Conservation (phyloP, 1,140 invertebrate species). For the Nautilus pompilius region DNA sequence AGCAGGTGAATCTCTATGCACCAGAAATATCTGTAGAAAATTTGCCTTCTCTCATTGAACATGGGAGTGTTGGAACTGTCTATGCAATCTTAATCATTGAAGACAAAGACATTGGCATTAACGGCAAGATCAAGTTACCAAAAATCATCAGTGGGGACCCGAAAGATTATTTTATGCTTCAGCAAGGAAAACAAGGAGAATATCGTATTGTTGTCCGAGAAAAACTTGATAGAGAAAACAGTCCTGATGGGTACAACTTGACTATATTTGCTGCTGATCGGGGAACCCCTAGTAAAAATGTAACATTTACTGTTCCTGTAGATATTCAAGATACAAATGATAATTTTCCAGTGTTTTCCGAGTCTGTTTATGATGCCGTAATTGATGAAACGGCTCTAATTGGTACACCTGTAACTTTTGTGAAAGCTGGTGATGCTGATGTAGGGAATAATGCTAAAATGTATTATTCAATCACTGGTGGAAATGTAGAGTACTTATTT, state of each 20-base stretch:
- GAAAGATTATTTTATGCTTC: constrained; percentile 74
- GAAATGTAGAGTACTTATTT: constrained; percentile 39
- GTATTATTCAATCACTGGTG: constrained; percentile 69
- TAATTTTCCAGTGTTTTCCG: constrained; percentile 82
- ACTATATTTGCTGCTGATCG: constrained; percentile 80
- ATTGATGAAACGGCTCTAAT: constrained; percentile 84
- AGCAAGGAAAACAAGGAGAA: constrained; percentile 57
- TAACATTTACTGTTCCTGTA: constrained; percentile 50
- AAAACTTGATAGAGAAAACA: constrained; percentile 71
- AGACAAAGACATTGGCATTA: constrained; percentile 77
- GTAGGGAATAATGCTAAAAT: constrained; percentile 74
- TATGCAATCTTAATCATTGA: constrained; percentile 85
- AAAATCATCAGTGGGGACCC: constrained; percentile 79
- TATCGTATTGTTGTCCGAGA: constrained; percentile 56
- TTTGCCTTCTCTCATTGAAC: constrained; percentile 77
- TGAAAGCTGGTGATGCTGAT: constrained; percentile 59
- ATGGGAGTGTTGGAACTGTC: constrained; percentile 51
- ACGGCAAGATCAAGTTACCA: constrained; percentile 78
- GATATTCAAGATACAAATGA: constrained; percentile 78
- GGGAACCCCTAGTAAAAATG: constrained; percentile 68
- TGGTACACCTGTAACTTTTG: constrained; percentile 72
- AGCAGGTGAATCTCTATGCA: constrained; percentile 79
- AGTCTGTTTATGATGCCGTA: constrained; percentile 82
- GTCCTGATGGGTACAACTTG: constrained; percentile 63
- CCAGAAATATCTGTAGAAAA: constrained; percentile 76